Conservation (phyloP, 2,113 vertebrate species). For the Pluvianellus socialis region DNA sequence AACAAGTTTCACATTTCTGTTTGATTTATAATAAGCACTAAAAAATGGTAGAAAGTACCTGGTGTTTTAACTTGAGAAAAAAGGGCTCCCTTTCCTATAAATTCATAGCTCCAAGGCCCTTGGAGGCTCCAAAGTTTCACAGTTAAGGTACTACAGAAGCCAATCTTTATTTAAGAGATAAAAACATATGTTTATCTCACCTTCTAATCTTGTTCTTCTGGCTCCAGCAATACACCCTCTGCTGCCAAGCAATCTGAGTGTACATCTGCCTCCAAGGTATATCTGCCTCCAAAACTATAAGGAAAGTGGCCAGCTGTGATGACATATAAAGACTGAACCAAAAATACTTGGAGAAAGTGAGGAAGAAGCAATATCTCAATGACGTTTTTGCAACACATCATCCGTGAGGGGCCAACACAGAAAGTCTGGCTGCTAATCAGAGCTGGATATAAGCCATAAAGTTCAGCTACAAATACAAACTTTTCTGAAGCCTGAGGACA, state of each 20-base stretch:
- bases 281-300: slow-evolving; percentile 12
- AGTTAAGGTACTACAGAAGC: not conserved
- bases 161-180: slow-evolving; percentile 30
- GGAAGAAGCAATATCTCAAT: not conserved
- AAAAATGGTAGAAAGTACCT: not conserved
- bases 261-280: slow-evolving; percentile 53
- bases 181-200: slow-evolving; percentile 52
- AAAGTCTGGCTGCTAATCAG: slow-evolving; percentile 12
- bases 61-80: not conserved
- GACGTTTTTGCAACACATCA: not conserved
- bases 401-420: slow-evolving; percentile 29
- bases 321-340: slow-evolving; percentile 22
- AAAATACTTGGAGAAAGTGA: slow-evolving; percentile 37
- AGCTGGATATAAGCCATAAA: slow-evolving; percentile 35
- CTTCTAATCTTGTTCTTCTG: slow-evolving; percentile 53
- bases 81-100: not conserved
- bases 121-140: not conserved
- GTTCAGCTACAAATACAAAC: slow-evolving; percentile 40
- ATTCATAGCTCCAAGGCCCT: not conserved
- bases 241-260: slow-evolving; percentile 48
- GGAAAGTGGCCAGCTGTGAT: slow-evolving; percentile 40
- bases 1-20: not conserved
- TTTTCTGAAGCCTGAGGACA: slow-evolving; percentile 4
- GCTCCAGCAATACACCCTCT: slow-evolving; percentile 4
- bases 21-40: not conserved